Base-by-base conservation (phyloP, 2,797 vertebrate species). In the Telmatherina bonti region DNA sequence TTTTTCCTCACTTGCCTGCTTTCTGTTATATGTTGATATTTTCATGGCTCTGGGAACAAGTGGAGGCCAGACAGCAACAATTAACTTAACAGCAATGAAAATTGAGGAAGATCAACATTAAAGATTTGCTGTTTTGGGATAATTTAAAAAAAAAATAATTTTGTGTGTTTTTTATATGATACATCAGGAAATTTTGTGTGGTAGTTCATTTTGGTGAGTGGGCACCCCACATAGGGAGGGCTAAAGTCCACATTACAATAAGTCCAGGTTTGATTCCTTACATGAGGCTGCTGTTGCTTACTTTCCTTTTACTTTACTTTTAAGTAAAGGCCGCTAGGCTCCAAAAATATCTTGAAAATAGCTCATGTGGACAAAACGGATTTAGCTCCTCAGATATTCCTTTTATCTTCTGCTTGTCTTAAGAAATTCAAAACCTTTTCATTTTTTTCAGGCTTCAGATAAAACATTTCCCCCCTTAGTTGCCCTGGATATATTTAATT, bases 401-500 rank as follows among this genome's bases (percentile, higher is more conserved):
- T 54, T 27, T 36, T 38, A 47, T 66, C 11, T 43, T 43, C 41
- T 43, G 41, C 53, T 57, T 61, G 9, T 16, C 29, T 49, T 33
- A 1, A 45, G 9, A 61, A 47, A 35, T 12, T 33, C 24, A 26
- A 51, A 65, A 18, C 41, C 16, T 20, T 43, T 18, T 43, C 41
- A 43, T 43, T 13, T 16, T 18, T 36, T 61, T 30, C 10, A 61
- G 38, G 13, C 20, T 35, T 65, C 1, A 18, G 30, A 47, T 54
- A 20, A 49, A 76, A 53, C 16, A 13, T n/a, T n/a, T 7, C 5
- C n/a, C 8, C 49, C 29, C 27, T 53, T 26, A 8, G 52, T 36
- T n/a, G n/a, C n/a, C n/a, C 26, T 38, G n/a, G 29, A 70, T 24
- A 38, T 49, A 49, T 54, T 78, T 3, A 70, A 13, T 13, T 58